These are phyloP conservation scores for Heliconius ethilla DNA, from an alignment of 2,888 invertebrate genomes.

Conservation along the genomic window DNA sequence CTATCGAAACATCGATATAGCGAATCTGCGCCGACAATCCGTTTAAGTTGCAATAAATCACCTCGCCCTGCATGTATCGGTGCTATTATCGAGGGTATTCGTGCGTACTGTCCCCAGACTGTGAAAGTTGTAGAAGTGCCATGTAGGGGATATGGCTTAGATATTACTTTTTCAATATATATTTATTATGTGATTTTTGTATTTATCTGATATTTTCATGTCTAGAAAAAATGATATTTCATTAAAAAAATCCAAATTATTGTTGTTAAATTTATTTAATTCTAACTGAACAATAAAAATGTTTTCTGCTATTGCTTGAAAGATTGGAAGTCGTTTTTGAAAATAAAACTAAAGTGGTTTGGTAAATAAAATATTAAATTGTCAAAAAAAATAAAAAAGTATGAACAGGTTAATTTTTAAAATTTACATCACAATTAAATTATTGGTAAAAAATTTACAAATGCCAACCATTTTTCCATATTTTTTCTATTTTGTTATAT, in stretches of 20 bases:
- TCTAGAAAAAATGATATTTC: background rate
- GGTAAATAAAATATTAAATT: too few relatives aligned
- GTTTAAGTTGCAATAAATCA: conserved; percentile 78
- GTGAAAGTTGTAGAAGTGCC: conserved; percentile 6
- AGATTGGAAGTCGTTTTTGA: too few relatives aligned
- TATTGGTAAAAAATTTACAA: too few relatives aligned
- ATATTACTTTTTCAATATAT: background rate
- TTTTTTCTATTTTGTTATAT: conserved; percentile 3
- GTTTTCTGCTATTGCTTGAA: too few relatives aligned
- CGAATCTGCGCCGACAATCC: conserved; percentile 69
- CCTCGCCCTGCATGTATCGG: conserved; percentile 59
- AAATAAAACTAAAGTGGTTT: too few relatives aligned
- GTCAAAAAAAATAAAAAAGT: too few relatives aligned
- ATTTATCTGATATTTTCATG: background rate
- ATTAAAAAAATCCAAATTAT: too few relatives aligned
- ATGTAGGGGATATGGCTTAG: background rate
- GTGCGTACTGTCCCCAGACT: conserved; percentile 58
- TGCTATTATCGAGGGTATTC: conserved; percentile 67
- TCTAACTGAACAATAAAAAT: too few relatives aligned
- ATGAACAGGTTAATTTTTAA: too few relatives aligned
- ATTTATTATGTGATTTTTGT: background rate
- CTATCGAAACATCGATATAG: conserved; percentile 45
- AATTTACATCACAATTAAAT: too few relatives aligned
- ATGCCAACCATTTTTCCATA: too few relatives aligned
- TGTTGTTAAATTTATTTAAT: too few relatives aligned